Evolutionary conservation across 1,140 invertebrate species (phyloP), one percentile per base, ranked within the genome.

Genomic region (Scylla paramamosain): DNA sequence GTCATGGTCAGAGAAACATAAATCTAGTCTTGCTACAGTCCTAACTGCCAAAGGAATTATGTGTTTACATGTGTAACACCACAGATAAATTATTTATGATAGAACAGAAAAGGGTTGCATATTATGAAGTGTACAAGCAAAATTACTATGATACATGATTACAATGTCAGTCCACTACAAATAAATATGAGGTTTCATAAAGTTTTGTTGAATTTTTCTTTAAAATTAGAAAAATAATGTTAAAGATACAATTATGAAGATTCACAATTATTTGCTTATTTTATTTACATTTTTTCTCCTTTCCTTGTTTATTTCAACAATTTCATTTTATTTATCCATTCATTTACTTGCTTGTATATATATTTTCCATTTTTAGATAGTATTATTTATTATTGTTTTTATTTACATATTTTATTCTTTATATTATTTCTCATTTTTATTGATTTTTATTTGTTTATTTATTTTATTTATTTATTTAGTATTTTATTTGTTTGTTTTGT

Each of bases 21-120:
- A 93, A 16, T 93, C 92, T 93, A 93, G 92, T 93, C 92, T 20
- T 52, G 52, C 52, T 86, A 86, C 77, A 93, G 83, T 93, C 92
- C 82, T 29, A 39, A 86, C 92, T 93, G 92, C 92, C 92, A 93
- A 93, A 93, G 92, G 83, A 86, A 59, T 39, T 93, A 87, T 77
- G 25, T n/a, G 67, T 25, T 25, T 77, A 77, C 67, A 20, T 77
- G 46, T 28, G 83, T 93, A 32, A 84, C 7, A 39, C 39, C 31
- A 87, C 82, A 83, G 45, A 52, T 29, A n/a, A 86, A 45, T 28
- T 45, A 29, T 84, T 87, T 87, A 87, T 52, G 10, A 52, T 52
- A 59, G 39, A 52, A n/a, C 28, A 84, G 28, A 31, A 87, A 83
- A 86, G 12, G n/a, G 32, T n/a, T 52, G 48, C 39, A 87, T 87